Base-by-base conservation (phyloP, 2,113 vertebrate genomes). In the Daubentonia madagascariensis region DNA sequence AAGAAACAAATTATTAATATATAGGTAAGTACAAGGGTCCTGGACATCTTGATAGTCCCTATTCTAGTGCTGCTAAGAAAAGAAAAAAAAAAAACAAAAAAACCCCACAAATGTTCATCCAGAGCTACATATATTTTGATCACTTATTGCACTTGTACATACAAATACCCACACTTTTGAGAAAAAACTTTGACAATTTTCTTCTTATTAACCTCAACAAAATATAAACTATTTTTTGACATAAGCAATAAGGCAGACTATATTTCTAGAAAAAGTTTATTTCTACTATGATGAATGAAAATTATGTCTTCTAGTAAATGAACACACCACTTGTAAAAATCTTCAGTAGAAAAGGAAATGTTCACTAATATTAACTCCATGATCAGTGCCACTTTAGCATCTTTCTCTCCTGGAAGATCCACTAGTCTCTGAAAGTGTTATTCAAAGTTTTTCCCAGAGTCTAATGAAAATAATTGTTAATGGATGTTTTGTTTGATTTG, bases 381-480 rank as follows among this genome's bases (percentile, higher is more conserved):
- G 68, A 75, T n/a, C 57, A 65, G 16, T 65, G 37, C 2, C 57
- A 40, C 61, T 86, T 86, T 81, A 70, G 28, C 45, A 52, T 76
- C 17, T 37, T 4, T 70, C 23, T 91, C 22, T 45, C 59, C 50
- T 63, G 48, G 16, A 78, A 52, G 23, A 16, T 40, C 16, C 40
- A 52, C n/a, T 5, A n/a, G 20, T 68, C 57, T 87, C 78, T 88
- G 35, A 37, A 92, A 91, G 11, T 35, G 18, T 79, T 76, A 70
- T 70, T 95, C 65, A 94, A 93, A 59, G 68, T 73, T 57, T 92
- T 67, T 40, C 68, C 80, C 9, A 61, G 81, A 80, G n/a, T 68
- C 22, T 95, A 96, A 94, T 90, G 84, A 94, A 89, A 79, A 90
- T 90, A 91, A 96, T 96, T 96, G 43, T 37, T 96, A 97, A 96